Evolutionary conservation across 1,140 invertebrate species (phyloP).

Genomic region (Daktulosphaira vitifoliae): DNA sequence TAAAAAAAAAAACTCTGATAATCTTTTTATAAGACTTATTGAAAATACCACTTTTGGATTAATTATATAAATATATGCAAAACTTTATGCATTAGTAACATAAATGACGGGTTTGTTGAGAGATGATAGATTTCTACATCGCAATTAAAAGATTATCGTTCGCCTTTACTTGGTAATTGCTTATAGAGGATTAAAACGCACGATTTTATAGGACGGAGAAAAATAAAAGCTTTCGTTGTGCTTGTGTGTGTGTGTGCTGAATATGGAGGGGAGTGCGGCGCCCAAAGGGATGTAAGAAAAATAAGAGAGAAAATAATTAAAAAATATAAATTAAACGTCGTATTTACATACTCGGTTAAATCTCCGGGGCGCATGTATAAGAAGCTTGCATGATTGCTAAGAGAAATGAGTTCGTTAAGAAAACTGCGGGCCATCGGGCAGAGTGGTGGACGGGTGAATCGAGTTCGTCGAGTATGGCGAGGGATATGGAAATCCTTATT

Average conservation of each 20-base stretch:
- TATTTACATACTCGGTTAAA: slow-evolving; percentile 32
- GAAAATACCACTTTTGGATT: too few species aligned
- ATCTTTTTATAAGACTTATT: too few species aligned
- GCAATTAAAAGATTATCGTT: too few species aligned
- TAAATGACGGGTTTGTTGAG: background rate
- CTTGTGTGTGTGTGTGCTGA: background rate
- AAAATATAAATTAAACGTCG: slow-evolving; percentile 34
- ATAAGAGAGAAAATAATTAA: slow-evolving; percentile 34
- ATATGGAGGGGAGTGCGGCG: background rate
- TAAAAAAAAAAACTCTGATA: too few species aligned
- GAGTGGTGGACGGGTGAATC: background rate
- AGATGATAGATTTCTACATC: too few species aligned
- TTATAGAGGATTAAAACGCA: slow-evolving; percentile 12
- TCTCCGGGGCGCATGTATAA: slow-evolving; percentile 28
- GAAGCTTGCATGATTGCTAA: slow-evolving; percentile 32
- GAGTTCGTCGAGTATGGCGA: background rate
- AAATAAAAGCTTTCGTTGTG: background rate
- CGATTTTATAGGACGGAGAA: background rate
- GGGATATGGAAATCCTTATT: slow-evolving; percentile 37
- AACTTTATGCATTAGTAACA: background rate
- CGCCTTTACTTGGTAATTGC: too few species aligned
- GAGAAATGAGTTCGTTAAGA: slow-evolving; percentile 34
- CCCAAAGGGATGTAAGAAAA: slow-evolving; percentile 17
- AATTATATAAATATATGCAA: too few species aligned
- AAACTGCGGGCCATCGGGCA: slow-evolving; percentile 13